phyloP scores from a whole-genome alignment of 2,113 vertebrate genomes.

The Himantopus leucocephalus region DNA sequence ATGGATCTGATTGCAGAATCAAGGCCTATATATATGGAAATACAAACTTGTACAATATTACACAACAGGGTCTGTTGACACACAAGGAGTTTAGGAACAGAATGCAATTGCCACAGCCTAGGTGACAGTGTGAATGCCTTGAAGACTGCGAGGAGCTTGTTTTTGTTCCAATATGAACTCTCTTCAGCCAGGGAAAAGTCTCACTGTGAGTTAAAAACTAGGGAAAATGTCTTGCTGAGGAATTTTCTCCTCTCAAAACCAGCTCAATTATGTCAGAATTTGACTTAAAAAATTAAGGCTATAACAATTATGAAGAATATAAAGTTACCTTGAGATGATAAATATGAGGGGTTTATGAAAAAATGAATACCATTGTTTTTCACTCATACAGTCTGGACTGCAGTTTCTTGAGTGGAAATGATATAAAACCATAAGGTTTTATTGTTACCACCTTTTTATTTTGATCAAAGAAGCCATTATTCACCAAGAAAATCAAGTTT shows the following conservation, averaged over 20 bases:
- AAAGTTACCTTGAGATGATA: not conserved
- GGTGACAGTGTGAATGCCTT: not conserved
- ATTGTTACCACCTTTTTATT: not conserved
- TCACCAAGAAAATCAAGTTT: not conserved
- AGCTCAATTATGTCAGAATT: not conserved
- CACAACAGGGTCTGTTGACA: not conserved
- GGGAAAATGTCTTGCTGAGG: not conserved
- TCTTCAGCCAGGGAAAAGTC: not conserved
- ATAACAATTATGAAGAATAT: not conserved
- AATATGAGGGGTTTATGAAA: not conserved
- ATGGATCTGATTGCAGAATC: conserved; percentile 41
- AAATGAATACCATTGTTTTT: not conserved
- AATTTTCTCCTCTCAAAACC: not conserved
- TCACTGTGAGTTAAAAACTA: not conserved
- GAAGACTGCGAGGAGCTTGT: not conserved
- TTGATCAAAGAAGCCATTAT: not conserved
- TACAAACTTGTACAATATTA: conserved; percentile 5
- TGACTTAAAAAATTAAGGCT: not conserved
- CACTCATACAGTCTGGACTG: not conserved
- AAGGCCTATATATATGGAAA: conserved; percentile 54
- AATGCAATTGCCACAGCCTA: not conserved
- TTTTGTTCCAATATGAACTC: not conserved
- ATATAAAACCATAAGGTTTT: not conserved
- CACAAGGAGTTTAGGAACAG: not conserved
- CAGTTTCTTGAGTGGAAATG: not conserved